A percentile compares a stretch with the other conserved stretches of the same genome.
These are phyloP conservation scores for Pteronura brasiliensis DNA, from an alignment of 2,113 vertebrate genomes.

Conservation along the genomic window DNA sequence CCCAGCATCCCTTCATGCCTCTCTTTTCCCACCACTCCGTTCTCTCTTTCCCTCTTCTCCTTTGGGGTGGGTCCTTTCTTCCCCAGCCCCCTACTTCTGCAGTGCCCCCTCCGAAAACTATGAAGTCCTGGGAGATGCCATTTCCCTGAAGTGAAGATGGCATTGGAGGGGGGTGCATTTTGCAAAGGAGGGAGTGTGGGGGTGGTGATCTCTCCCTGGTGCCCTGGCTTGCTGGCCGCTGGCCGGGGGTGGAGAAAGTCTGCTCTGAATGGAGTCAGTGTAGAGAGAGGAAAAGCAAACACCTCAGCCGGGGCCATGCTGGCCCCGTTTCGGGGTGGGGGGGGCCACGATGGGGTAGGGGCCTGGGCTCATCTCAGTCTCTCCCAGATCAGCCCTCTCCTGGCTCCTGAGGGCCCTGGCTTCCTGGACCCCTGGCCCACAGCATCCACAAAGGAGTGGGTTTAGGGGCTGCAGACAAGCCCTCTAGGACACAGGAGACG, in stretches of 20 bases:
- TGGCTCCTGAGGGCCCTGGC: background rate
- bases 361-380: background rate
- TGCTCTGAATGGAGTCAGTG: slow-evolving; percentile 73
- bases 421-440: background rate
- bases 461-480: no score
- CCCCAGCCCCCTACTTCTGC: background rate
- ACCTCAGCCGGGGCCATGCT: slow-evolving; percentile 29
- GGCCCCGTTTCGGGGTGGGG: background rate
- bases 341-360: background rate
- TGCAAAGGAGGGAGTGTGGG: background rate
- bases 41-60: background rate
- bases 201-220: slow-evolving; percentile 31
- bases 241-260: slow-evolving; percentile 38
- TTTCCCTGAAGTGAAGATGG: background rate
- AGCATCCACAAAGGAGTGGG: background rate
- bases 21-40: background rate
- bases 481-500: background rate
- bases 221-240: background rate
- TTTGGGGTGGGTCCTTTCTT: background rate
- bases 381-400: background rate
- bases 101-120: background rate
- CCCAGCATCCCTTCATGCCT: background rate
- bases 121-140: background rate
- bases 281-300: slow-evolving; percentile 75
- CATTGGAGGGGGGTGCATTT: background rate